phyloP scores from a whole-genome alignment of 1,140 invertebrate genomes.

The Halictus rubicundus region DNA sequence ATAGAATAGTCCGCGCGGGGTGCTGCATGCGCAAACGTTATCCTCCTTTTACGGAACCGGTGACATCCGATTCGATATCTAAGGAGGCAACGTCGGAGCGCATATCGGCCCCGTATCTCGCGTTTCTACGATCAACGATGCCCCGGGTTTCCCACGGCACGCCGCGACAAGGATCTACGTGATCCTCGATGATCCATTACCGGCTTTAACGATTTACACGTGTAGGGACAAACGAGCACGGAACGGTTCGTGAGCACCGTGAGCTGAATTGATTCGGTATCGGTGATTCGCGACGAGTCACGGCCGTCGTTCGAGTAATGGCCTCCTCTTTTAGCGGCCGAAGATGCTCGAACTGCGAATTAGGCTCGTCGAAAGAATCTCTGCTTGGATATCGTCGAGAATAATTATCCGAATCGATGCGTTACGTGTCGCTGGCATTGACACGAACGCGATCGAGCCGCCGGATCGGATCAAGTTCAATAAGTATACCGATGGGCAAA shows the following conservation, averaged over 20 bases:
- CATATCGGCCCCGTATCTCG: neutral
- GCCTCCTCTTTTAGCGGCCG: neutral
- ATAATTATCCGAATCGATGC: too few relatives aligned
- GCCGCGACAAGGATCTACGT: neutral
- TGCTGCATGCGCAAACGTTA: neutral
- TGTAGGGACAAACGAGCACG: conserved; percentile 7
- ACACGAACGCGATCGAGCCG: too few relatives aligned
- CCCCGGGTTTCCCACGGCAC: conserved; percentile 12
- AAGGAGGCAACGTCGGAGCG: neutral
- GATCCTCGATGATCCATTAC: conserved; percentile 22
- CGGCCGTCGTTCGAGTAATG: neutral
- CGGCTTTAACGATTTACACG: conserved; percentile 21
- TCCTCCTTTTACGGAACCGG: neutral
- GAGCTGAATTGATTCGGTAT: conserved; percentile 21
- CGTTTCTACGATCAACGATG: neutral
- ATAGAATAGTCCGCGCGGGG: neutral
- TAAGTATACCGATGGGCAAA: too few relatives aligned
- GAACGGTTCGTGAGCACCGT: conserved; percentile 4
- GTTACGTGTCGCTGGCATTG: too few relatives aligned
- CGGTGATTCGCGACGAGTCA: conserved; percentile 10
- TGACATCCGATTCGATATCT: conserved; percentile 3
- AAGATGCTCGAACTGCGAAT: too few relatives aligned
- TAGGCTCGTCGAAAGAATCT: too few relatives aligned
- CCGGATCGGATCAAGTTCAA: too few relatives aligned
- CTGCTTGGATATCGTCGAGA: too few relatives aligned